Conservation (phyloP, 1,140 invertebrate genomes). For the Anagrus nilaparvatae region DNA sequence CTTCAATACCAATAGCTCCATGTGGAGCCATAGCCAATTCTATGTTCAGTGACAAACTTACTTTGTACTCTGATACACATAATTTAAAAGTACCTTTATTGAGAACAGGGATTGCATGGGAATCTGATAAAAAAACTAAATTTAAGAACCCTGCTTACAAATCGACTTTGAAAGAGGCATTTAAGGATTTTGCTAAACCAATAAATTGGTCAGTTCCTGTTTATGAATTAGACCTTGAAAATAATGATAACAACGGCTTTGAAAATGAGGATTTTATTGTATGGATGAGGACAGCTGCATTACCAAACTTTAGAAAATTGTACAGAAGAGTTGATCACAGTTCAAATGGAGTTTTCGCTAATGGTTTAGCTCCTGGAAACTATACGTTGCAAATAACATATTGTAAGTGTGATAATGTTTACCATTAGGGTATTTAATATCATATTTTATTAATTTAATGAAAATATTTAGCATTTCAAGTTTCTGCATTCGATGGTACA, state of each 20-base stretch:
- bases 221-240: conserved; percentile 62
- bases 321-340: conserved; percentile 76
- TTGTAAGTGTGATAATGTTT: conserved; percentile 47
- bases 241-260: conserved; percentile 82
- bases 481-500: conserved; percentile 79
- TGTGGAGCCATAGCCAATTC: conserved; percentile 99
- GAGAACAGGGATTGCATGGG: conserved; percentile 91
- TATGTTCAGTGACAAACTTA: conserved; percentile 77
- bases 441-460: conserved; percentile 9
- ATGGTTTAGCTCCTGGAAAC: conserved; percentile 63
- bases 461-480: conserved; percentile 68
- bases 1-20: conserved; percentile 65
- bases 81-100: conserved; percentile 49
- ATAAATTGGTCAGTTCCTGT: conserved; percentile 71
- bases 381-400: conserved; percentile 72
- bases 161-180: conserved; percentile 31
- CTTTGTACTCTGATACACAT: conserved; percentile 34
- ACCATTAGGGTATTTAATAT: conserved; percentile 5
- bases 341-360: conserved; percentile 47
- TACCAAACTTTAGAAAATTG: conserved; percentile 91
- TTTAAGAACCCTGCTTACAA: conserved; percentile 81
- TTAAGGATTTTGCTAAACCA: conserved; percentile 55
- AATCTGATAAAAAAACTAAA: conserved; percentile 88
- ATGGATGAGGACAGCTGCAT: conserved; percentile 95
- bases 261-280: conserved; percentile 96